Evolutionary conservation across 2,113 vertebrate species (phyloP), one percentile per base, ranked within the genome.

Genomic region (Macquaria ambigua): DNA sequence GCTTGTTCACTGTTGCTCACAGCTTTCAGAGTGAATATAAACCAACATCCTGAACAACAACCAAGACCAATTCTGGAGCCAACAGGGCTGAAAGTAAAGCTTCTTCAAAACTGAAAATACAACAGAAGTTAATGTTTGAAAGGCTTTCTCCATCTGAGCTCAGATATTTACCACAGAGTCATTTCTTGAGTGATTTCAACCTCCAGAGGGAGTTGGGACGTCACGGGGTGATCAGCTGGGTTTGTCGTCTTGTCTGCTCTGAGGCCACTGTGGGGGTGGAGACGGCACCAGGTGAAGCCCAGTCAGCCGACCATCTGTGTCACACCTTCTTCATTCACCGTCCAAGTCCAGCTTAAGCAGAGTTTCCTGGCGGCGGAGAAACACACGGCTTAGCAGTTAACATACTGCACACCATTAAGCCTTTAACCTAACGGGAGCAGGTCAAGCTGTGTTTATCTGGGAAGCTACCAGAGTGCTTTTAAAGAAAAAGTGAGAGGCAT

Each of bases 321-420:
- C 78, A 48, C 59, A 67, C 39, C 58, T 14, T 94, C 80, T 14
- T 94, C 80, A 90, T 56, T 94, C 90, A 37, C 55, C 6, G 5
- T 91, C 93, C 79, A 90, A 87, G 79, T 94, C 91, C 92, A 88
- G 53, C 85, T 92, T 93, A 81, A 83, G 69, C 50, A 88, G 85
- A 50, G 86, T 87, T 87, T 94, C 95, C 95, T 95, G 87, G 89
- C 64, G 7, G 63, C 15, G 3, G 48, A 89, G 25, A 83, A 58
- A 64, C 18, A 78, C 2, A 56, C 3, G 0, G 70, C 81, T 87
- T 68, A 89, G 64, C 69, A 1, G 4, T 39, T 6, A 39, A 75
- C 74, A 68, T 4, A 34, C 37, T 66, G 71, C 50, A 75, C 41
- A 31, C 2, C 21, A 53, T 62, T 34, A 86, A 89, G 74, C 63